Evolutionary conservation across 2,113 vertebrate genomes (phyloP).

Genomic region (Agelaius phoeniceus): DNA sequence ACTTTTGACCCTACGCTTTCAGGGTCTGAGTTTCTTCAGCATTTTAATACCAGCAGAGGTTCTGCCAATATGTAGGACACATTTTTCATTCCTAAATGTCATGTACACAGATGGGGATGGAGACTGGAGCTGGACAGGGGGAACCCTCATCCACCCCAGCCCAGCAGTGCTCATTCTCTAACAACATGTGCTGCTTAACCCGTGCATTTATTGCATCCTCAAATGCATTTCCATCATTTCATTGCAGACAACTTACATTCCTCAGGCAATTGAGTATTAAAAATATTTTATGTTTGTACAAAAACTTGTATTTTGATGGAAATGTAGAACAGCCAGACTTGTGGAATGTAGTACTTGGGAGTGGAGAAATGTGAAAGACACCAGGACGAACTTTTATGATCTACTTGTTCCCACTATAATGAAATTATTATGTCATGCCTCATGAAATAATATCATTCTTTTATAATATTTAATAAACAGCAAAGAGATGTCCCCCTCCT

Average conservation of each 20-base stretch:
- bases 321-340: neutral
- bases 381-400: neutral
- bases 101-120: neutral
- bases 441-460: neutral
- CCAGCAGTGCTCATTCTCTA: neutral
- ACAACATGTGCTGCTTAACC: fast-evolving
- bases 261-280: neutral
- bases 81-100: neutral
- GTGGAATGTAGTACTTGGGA: neutral
- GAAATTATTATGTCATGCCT: neutral
- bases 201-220: neutral
- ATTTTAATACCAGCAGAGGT: neutral
- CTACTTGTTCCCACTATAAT: neutral
- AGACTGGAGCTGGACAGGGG: fast-evolving
- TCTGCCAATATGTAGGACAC: neutral
- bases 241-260: neutral
- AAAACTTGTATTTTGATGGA: neutral
- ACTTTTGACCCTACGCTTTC: neutral
- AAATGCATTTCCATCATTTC: neutral
- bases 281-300: neutral
- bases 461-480: conserved; percentile 66
- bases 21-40: neutral
- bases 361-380: neutral
- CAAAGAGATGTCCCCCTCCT: conserved; percentile 78
- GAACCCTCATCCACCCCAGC: neutral